Conservation (phyloP, 2,797 vertebrate genomes). For the Lindbergichthys nudifrons region DNA sequence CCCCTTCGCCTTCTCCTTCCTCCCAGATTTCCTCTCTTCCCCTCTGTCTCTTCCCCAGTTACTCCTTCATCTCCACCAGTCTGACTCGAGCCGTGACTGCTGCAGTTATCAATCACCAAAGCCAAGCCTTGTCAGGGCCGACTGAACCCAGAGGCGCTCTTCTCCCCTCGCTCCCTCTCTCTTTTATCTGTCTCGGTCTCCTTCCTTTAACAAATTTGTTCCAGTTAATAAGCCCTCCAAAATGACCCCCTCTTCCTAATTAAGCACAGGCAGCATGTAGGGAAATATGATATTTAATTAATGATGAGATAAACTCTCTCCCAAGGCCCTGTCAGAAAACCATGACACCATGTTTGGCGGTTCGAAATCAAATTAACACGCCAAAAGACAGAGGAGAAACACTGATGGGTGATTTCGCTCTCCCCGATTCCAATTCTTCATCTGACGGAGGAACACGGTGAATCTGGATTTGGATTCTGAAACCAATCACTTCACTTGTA, state of each 20-base stretch:
- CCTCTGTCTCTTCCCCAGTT: slow-evolving; percentile 68
- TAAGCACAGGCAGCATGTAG: slow-evolving; percentile 98
- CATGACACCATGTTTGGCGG: slow-evolving; percentile 99
- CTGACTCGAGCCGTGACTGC: slow-evolving; percentile 84
- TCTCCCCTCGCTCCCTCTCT: slow-evolving; percentile 59
- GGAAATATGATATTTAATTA: slow-evolving; percentile 99
- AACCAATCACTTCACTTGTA: slow-evolving; percentile 88
- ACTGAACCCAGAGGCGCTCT: slow-evolving; percentile 73
- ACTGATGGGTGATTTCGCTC: slow-evolving; percentile 86
- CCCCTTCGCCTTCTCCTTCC: slow-evolving; percentile 83
- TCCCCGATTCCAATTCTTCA: slow-evolving; percentile 82
- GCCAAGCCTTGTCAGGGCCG: slow-evolving; percentile 93
- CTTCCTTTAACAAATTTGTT: slow-evolving; percentile 99
- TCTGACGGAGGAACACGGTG: slow-evolving; percentile 89
- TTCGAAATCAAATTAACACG: slow-evolving; percentile 97
- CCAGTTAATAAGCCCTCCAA: slow-evolving; percentile 99
- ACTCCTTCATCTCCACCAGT: slow-evolving; percentile 78
- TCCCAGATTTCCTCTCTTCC: slow-evolving; percentile 67
- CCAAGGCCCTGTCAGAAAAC: slow-evolving; percentile 98
- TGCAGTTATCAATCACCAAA: slow-evolving; percentile 97
- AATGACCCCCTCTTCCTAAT: slow-evolving; percentile 98
- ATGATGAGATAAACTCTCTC: slow-evolving; percentile 99
- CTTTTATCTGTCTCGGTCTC: slow-evolving; percentile 80
- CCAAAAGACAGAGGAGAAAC: slow-evolving; percentile 64
- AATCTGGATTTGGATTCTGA: slow-evolving; percentile 88